Evolutionary conservation across 23 tunicate genomes (phyloP).

Genomic region (Oikopleura vanhoeffeni): DNA sequence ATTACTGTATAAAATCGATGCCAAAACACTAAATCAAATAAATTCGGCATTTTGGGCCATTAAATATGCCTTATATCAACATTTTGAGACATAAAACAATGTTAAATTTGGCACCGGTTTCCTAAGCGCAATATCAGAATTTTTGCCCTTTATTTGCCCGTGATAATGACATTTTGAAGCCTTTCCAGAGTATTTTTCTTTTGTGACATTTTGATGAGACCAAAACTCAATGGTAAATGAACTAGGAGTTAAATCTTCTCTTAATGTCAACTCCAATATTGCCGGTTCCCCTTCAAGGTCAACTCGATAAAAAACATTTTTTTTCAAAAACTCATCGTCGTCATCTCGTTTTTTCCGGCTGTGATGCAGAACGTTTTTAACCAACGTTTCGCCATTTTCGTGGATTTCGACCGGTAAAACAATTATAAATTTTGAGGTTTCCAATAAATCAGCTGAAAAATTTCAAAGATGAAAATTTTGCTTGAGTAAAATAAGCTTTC

Average conservation of each 20-base stretch:
- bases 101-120: too few species aligned
- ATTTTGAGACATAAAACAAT: too few species aligned
- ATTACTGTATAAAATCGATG: conserved; percentile 57
- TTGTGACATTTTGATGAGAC: neutral
- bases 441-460: too few species aligned
- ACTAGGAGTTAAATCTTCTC: neutral
- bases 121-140: neutral
- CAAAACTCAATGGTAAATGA: neutral
- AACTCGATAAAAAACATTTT: neutral
- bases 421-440: too few species aligned
- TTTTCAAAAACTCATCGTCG: neutral
- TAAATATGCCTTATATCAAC: too few species aligned
- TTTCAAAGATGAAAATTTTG: too few species aligned
- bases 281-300: neutral
- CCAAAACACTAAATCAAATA: too few species aligned
- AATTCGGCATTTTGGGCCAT: too few species aligned
- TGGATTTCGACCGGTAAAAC: neutral
- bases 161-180: neutral
- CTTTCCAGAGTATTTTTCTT: neutral
- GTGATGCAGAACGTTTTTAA: neutral
- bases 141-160: neutral
- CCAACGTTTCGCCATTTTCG: neutral
- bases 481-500: too few species aligned
- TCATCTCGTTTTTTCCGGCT: neutral
- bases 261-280: neutral